These are phyloP conservation scores for Tonatia bakeri DNA, from an alignment of 2,113 vertebrate genomes.

Conservation along the genomic window DNA sequence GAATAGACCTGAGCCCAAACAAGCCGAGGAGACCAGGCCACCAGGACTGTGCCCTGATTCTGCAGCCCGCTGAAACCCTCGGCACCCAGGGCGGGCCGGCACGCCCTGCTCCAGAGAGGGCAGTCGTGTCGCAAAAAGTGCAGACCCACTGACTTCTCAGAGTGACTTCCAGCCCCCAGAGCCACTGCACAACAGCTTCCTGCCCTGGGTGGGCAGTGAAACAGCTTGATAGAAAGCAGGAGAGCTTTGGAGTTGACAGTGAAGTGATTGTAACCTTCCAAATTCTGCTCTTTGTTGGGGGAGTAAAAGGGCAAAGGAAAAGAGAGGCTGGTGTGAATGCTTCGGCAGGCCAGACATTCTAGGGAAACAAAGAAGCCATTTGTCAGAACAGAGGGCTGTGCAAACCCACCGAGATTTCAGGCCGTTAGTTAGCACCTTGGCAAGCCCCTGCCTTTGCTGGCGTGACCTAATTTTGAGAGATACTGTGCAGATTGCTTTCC, in stretches of 20 bases:
- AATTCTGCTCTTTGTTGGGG: slow-evolving; percentile 34
- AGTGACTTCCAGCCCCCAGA: slow-evolving; percentile 20
- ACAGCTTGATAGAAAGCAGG: not conserved
- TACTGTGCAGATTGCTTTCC: slow-evolving; percentile 42
- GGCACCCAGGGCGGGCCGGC: not conserved
- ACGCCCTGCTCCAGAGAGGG: not conserved
- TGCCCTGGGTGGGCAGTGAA: not conserved
- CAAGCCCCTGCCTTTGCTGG: slow-evolving; percentile 49
- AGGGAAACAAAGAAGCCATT: slow-evolving; percentile 68
- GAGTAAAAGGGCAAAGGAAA: not conserved
- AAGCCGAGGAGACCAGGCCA: not conserved
- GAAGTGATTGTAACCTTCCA: slow-evolving; percentile 40
- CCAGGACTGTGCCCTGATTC: not conserved
- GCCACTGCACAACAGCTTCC: not conserved
- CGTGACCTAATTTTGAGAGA: slow-evolving; percentile 66
- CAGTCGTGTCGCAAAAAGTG: not conserved
- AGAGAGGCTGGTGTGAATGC: not conserved
- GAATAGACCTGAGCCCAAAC: not conserved
- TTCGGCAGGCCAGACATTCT: slow-evolving; percentile 52
- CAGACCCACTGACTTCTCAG: not conserved
- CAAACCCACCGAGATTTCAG: not conserved
- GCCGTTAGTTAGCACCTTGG: slow-evolving; percentile 56
- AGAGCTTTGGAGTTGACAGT: slow-evolving; percentile 5
- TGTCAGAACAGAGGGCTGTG: slow-evolving; percentile 49
- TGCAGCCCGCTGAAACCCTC: not conserved